Evolutionary conservation across 2,888 invertebrate species (phyloP), one percentile per base, ranked within the genome.

Genomic region (Ametastegia equiseti): DNA sequence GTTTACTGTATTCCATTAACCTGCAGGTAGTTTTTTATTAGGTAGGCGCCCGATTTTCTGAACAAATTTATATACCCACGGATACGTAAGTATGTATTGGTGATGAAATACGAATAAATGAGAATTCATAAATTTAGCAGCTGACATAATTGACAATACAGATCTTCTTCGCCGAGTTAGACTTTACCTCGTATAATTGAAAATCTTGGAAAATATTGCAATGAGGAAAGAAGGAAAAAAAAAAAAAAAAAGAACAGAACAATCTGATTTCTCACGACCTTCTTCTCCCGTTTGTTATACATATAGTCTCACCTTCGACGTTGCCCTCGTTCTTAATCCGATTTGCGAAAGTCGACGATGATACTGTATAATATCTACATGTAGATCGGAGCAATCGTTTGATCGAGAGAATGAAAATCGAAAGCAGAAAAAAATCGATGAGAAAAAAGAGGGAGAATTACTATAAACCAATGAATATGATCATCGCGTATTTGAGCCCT

Each of bases 241-340:
- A 3, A 36, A 13, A 11, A 47, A 50, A 57, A 36, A 36, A 36
- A 33, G 9, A 23, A 33, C 54, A 54, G 11, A 54, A 30, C 13
- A 71, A 45, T 0, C 9, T 71, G 13, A 71, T 71, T 71, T 45
- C 50, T 71, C 50, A 30, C 67, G 65, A 63, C 69, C 69, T 80
- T 80, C 45, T 80, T 47, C n/a, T 33, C 27, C 39, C 65, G 33
- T 42, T 47, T 39, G 30, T 50, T 13, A 23, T n/a, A n/a, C n/a
- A n/a, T n/a, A n/a, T n/a, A n/a, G n/a, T 36, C 47, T 69, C 65
- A 67, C 67, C 80, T 80, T 67, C 50, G 65, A 33, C 60, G 77
- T 19, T 60, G 77, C 60, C 77, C 60, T 60, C 77, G 77, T 60
- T 60, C 78, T 60, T 78, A 63, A 78, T 78, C 13, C 60, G 78